Evolutionary conservation across 2,797 vertebrate genomes (phyloP).

Genomic region (Spinibarbus caldwelli): DNA sequence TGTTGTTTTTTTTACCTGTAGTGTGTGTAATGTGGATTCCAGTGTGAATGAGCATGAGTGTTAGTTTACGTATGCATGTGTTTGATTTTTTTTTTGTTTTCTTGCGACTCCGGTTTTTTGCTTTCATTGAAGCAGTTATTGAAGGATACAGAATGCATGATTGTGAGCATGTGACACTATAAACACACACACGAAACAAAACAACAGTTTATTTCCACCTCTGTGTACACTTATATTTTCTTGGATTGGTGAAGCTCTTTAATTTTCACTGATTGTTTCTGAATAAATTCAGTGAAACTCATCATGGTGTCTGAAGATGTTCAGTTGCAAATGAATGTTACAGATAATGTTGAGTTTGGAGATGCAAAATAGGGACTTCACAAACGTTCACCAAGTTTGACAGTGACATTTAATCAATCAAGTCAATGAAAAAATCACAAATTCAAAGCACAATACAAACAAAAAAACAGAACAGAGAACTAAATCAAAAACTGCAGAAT

Average conservation of each 20-base stretch:
- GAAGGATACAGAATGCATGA: conserved; percentile 52
- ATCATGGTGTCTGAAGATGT: background rate
- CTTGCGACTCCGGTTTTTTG: conserved; percentile 58
- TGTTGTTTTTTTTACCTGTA: background rate
- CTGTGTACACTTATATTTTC: conserved; percentile 1
- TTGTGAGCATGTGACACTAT: conserved; percentile 25
- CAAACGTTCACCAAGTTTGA: background rate
- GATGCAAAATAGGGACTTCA: background rate
- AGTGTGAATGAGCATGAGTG: conserved; percentile 33
- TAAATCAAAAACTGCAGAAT: conserved; percentile 28
- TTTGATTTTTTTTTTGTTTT: conserved; percentile 3
- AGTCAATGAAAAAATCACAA: conserved; percentile 29
- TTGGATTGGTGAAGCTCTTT: background rate
- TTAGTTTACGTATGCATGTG: conserved; percentile 24
- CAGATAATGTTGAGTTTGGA: background rate
- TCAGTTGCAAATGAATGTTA: background rate
- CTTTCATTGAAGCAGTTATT: conserved; percentile 55
- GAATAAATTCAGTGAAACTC: conserved; percentile 26
- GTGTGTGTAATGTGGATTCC: background rate
- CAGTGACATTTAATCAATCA: conserved; percentile 9
- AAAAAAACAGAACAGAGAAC: background rate
- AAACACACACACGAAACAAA: background rate
- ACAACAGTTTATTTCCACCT: background rate
- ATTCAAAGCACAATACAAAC: conserved; percentile 1
- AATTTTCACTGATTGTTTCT: background rate